Conservation (phyloP, 2,888 invertebrate genomes). For the Stomorhina lunata region DNA sequence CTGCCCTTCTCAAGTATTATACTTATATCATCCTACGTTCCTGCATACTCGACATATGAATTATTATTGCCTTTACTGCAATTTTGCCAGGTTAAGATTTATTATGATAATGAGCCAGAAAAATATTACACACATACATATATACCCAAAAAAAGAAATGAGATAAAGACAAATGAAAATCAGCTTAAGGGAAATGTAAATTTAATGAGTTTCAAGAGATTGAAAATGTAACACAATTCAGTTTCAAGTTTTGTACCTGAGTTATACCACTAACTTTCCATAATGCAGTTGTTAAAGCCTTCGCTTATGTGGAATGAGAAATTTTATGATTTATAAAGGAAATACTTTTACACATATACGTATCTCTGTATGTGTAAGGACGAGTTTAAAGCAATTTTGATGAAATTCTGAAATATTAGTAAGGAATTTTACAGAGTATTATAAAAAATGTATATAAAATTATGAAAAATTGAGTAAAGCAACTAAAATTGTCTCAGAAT, state of each 20-base stretch:
- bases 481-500: background rate
- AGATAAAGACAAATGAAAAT: conserved; percentile 11
- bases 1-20: background rate
- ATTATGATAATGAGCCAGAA: background rate
- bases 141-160: background rate
- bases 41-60: background rate
- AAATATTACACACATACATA: background rate
- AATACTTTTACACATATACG: too few species aligned
- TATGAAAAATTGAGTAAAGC: background rate
- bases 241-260: background rate
- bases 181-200: conserved; percentile 52
- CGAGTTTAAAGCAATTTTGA: too few species aligned
- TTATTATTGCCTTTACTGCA: background rate
- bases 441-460: too few species aligned
- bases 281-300: too few species aligned
- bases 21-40: background rate
- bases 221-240: conserved; percentile 46
- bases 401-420: too few species aligned
- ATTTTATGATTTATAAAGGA: too few species aligned
- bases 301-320: too few species aligned
- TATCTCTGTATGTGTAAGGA: too few species aligned
- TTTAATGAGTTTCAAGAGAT: conserved; percentile 62
- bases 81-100: background rate
- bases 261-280: too few species aligned
- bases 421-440: too few species aligned